A percentile compares a stretch with the other conserved stretches of the same genome.
These are phyloP conservation scores for Aulostomus chinensis DNA, from an alignment of 2,797 vertebrate genomes.

Conservation along the genomic window DNA sequence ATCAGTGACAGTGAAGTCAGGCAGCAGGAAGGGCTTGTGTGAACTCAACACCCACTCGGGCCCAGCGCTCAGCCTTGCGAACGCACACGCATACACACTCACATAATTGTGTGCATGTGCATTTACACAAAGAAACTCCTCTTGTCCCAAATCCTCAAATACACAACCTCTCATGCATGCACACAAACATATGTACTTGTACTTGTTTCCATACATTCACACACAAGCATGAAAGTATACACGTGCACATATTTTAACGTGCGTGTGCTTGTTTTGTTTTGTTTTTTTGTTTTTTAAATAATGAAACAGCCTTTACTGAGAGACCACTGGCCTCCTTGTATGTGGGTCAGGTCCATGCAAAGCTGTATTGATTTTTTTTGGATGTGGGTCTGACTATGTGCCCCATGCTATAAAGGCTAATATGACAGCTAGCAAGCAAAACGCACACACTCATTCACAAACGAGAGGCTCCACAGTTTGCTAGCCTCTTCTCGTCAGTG, in stretches of 20 bases:
- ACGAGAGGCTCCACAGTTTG: slow-evolving; percentile 49
- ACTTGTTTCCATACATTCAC: slow-evolving; percentile 9
- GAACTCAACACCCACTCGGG: slow-evolving; percentile 81
- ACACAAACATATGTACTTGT: not conserved
- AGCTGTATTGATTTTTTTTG: slow-evolving; percentile 83
- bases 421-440: slow-evolving; percentile 53
- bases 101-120: no score
- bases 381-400: slow-evolving; percentile 64
- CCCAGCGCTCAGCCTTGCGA: slow-evolving; percentile 37
- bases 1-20: slow-evolving; percentile 92
- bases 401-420: slow-evolving; percentile 67
- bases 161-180: not conserved
- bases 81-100: slow-evolving; percentile 19
- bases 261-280: not conserved
- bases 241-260: not conserved
- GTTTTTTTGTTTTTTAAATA: slow-evolving; percentile 50
- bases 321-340: slow-evolving; percentile 64
- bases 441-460: slow-evolving; percentile 46
- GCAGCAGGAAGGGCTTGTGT: slow-evolving; percentile 90
- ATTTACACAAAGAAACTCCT: slow-evolving; percentile 11
- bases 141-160: slow-evolving; percentile 14
- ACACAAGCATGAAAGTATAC: not conserved
- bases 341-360: slow-evolving; percentile 82
- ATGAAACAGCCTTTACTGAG: slow-evolving; percentile 36
- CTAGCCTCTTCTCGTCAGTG: slow-evolving; percentile 59